These are phyloP conservation scores for Ceuthmochares aereus DNA, from an alignment of 2,113 vertebrate species.

Conservation along the genomic window DNA sequence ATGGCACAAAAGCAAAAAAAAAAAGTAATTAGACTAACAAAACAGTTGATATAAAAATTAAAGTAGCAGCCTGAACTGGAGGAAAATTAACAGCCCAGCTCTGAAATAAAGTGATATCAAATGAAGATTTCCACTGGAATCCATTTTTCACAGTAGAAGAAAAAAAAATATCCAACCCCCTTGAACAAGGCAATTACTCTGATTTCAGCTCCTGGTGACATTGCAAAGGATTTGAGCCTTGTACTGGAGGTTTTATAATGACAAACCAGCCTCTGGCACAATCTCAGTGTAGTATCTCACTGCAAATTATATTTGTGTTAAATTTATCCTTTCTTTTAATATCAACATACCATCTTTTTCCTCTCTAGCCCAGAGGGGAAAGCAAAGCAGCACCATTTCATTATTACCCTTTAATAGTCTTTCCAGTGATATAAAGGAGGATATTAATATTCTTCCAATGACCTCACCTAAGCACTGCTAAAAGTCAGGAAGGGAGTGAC, in stretches of 20 bases:
- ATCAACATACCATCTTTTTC: slow-evolving; percentile 21
- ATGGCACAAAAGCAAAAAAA: background rate
- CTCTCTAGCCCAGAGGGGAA: slow-evolving; percentile 63
- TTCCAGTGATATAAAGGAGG: slow-evolving; percentile 53
- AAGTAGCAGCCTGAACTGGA: background rate
- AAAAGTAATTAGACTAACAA: background rate
- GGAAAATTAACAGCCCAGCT: slow-evolving; percentile 14
- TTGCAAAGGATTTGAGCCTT: slow-evolving; percentile 33
- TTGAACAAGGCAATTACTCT: background rate
- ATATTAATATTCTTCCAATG: slow-evolving; percentile 55
- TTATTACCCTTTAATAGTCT: slow-evolving; percentile 54
- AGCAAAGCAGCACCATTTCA: slow-evolving; percentile 24
- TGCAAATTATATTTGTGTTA: slow-evolving; percentile 60
- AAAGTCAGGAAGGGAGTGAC: slow-evolving; percentile 22
- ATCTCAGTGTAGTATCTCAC: slow-evolving; percentile 13
- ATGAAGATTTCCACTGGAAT: slow-evolving; percentile 8
- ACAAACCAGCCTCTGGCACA: slow-evolving; percentile 7
- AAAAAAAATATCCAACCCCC: background rate
- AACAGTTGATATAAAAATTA: slow-evolving; percentile 21
- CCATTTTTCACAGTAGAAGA: background rate
- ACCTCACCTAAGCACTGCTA: slow-evolving; percentile 45
- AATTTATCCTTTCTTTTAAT: slow-evolving; percentile 64
- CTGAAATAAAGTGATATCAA: slow-evolving; percentile 7
- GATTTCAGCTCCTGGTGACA: slow-evolving; percentile 24
- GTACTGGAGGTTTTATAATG: slow-evolving; percentile 44